Percentiles rank a stretch among this genome's conserved stretches.
Conservation (phyloP, 2,797 vertebrate genomes). For the Bradypodion pumilum region DNA sequence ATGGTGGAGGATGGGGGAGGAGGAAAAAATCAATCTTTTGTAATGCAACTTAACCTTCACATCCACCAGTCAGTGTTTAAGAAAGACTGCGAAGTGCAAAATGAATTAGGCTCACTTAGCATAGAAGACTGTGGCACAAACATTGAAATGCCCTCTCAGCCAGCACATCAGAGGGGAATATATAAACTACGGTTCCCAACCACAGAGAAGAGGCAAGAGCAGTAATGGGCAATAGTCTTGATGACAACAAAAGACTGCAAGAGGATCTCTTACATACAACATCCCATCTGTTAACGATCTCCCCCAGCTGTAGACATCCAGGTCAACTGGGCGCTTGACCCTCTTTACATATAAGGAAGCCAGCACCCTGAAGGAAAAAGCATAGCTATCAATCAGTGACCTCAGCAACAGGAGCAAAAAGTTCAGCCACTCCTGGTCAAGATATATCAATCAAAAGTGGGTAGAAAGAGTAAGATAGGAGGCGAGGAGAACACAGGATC, state of each 20-base stretch:
- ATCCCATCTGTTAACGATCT: not conserved
- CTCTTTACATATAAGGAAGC: not conserved
- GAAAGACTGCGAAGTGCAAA: slow-evolving; percentile 12
- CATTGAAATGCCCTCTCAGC: fast-evolving
- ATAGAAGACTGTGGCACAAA: not conserved
- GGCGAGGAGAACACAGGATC: not conserved
- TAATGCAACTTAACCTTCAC: slow-evolving; percentile 54
- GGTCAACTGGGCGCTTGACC: slow-evolving; percentile 11
- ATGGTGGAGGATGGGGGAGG: not conserved
- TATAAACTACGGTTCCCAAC: not conserved
- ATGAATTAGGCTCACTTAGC: not conserved
- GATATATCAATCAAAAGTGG: slow-evolving; percentile 13
- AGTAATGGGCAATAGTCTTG: fast-evolving
- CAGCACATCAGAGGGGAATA: fast-evolving
- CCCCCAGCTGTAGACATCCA: not conserved
- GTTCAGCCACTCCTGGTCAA: not conserved
- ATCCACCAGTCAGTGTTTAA: not conserved
- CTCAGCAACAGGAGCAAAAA: slow-evolving; percentile 17
- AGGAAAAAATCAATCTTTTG: slow-evolving; percentile 20
- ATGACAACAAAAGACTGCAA: not conserved
- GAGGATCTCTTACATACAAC: not conserved
- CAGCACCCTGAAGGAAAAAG: slow-evolving; percentile 1
- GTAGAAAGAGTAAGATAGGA: fast-evolving
- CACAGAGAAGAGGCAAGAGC: fast-evolving
- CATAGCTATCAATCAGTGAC: not conserved